These are phyloP conservation scores for Pempheris klunzingeri DNA, from an alignment of 2,797 vertebrate species.

Conservation along the genomic window DNA sequence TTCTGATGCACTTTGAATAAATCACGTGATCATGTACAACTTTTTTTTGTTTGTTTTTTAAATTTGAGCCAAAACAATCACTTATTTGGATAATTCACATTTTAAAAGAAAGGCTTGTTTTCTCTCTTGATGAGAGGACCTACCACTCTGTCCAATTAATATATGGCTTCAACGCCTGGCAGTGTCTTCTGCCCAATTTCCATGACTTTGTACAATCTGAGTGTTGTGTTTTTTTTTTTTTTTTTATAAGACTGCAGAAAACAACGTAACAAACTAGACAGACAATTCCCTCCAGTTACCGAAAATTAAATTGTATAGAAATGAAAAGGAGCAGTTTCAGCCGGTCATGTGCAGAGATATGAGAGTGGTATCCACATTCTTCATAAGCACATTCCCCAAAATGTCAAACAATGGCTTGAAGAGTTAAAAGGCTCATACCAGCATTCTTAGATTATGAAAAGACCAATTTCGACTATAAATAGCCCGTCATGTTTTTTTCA, in stretches of 20 bases:
- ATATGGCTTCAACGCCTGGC: neutral
- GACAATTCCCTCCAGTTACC: too few species aligned
- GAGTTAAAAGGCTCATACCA: conserved; percentile 18
- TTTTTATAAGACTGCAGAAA: too few species aligned
- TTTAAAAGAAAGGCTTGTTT: neutral
- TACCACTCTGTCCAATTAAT: conserved; percentile 5
- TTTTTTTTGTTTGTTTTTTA: too few species aligned
- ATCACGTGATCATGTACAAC: conserved; percentile 1
- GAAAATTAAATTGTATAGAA: neutral
- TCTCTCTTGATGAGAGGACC: conserved; percentile 18
- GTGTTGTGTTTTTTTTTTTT: too few species aligned
- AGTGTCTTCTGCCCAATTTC: neutral
- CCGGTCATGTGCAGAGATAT: neutral
- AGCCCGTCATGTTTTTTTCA: conserved; percentile 20
- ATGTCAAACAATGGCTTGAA: neutral
- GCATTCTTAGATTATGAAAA: conserved; percentile 3
- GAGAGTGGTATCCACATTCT: neutral
- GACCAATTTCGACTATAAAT: conserved; percentile 18
- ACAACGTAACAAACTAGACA: too few species aligned
- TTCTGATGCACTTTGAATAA: conserved; percentile 32
- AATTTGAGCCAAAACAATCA: conserved; percentile 12
- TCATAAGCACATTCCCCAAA: conserved; percentile 11
- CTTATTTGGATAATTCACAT: neutral
- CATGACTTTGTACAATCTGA: neutral
- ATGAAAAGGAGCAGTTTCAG: neutral